Evolutionary conservation across 2,888 invertebrate genomes (phyloP).

Genomic region (Mythimna impura): DNA sequence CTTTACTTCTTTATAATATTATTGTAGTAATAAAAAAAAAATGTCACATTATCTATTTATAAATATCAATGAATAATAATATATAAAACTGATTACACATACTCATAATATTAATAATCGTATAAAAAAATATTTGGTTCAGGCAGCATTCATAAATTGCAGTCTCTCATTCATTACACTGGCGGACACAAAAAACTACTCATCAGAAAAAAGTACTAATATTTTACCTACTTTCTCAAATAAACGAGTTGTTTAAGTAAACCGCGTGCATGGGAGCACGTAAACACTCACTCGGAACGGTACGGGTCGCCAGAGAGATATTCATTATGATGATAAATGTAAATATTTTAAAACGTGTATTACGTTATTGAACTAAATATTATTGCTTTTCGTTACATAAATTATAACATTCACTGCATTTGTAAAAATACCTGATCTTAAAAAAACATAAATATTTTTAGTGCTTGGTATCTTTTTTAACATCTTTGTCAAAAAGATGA

Average conservation of each 20-base stretch:
- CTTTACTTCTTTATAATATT: too few species aligned
- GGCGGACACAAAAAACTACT: conserved; percentile 9
- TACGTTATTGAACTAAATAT: neutral
- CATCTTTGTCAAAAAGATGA: neutral
- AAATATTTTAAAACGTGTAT: conserved; percentile 13
- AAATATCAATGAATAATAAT: too few species aligned
- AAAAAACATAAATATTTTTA: neutral
- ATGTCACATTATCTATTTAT: too few species aligned
- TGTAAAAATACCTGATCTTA: neutral
- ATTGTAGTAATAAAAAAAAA: too few species aligned
- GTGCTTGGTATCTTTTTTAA: neutral
- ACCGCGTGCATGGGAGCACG: conserved; percentile 27
- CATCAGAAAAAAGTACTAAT: neutral
- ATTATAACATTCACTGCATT: neutral
- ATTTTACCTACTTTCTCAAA: conserved; percentile 32
- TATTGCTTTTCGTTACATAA: neutral
- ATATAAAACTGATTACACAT: too few species aligned
- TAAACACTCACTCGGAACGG: conserved; percentile 20
- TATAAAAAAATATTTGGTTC: too few species aligned
- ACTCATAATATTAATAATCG: too few species aligned
- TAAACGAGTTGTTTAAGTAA: conserved; percentile 18
- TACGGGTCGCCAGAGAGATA: conserved; percentile 12
- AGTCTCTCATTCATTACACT: neutral
- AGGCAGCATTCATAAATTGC: neutral
- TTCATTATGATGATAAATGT: neutral